Base-by-base conservation (phyloP, 2,888 invertebrate species). In the Icerya purchasi region DNA sequence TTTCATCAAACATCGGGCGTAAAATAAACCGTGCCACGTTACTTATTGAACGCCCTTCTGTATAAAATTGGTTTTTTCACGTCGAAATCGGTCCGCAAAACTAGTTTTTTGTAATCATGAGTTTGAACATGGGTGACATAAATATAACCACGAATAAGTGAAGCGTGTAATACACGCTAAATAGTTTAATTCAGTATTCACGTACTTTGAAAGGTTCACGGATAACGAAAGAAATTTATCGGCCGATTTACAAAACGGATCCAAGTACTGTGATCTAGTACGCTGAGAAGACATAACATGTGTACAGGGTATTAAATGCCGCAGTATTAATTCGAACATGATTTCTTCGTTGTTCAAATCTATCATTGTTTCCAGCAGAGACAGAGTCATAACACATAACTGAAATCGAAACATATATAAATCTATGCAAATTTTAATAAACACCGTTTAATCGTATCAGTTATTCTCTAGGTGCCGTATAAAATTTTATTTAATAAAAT, bases 321-420 rank as follows among this genome's bases (percentile, higher is more conserved):
- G 88, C 69, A 89, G 82, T 54, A 92, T 79, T 56, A 96, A 75
- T 69, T 93, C 91, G 66, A 92, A 75, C 87, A 97, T 89, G 54
- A 96, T 81, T 71, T 97, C 97, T 72, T 97, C 97, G 73, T 92
- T 94, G 72, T 93, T 88, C 62, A 96, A 75, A 67, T 88, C 85
- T 57, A 96, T 78, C 62, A 97, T 75, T 0, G 92, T 91, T 70
- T 91, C 86, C 72, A 97, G 88, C 14, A 97, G 73, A 0, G 90
- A 84, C 66, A 97, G 74, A 0, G 94, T 87, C 10, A 93, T 90
- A 67, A 93, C 78, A 64, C 91, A 88, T 19, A 87, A 72, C 81
- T 84, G 75, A 61, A 69, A 3, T 24, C n/a, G n/a, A n/a, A n/a
- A n/a, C n/a, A n/a, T n/a, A n/a, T n/a, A 52, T 8, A 52, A 52